phyloP scores from a whole-genome alignment of 2,113 vertebrate genomes.

The Oxygymnocypris stewartii region DNA sequence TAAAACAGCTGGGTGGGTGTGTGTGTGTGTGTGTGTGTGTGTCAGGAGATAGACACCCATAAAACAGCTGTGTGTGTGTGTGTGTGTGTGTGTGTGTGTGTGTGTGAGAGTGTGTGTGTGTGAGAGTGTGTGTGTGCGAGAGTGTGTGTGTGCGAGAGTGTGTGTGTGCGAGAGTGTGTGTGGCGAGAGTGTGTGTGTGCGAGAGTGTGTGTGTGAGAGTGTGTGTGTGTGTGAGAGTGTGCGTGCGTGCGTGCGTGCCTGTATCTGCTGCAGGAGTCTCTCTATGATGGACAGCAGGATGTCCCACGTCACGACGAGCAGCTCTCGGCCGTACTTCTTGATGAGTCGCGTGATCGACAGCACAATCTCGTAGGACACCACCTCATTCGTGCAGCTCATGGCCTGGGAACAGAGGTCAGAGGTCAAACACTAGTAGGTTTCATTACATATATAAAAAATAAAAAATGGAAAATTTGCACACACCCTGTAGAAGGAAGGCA shows the following conservation, averaged over 20 bases:
- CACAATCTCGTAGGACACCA: slow-evolving; percentile 98
- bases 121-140: too few species aligned
- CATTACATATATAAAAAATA: background rate
- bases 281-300: slow-evolving; percentile 89
- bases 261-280: slow-evolving; percentile 88
- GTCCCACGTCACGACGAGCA: slow-evolving; percentile 96
- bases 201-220: too few species aligned
- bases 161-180: too few species aligned
- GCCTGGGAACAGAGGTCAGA: slow-evolving; percentile 81
- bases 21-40: too few species aligned
- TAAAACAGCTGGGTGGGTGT: too few species aligned
- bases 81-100: too few species aligned
- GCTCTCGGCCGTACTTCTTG: slow-evolving; percentile 92
- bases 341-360: slow-evolving; percentile 92
- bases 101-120: too few species aligned
- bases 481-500: slow-evolving; percentile 96
- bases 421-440: background rate
- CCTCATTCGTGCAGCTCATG: slow-evolving; percentile 91
- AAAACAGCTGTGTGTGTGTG: too few species aligned
- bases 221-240: too few species aligned
- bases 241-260: slow-evolving; percentile 59
- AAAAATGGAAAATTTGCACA: background rate
- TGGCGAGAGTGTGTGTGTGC: too few species aligned
- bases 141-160: too few species aligned
- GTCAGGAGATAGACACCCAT: too few species aligned